Evolutionary conservation across 2,113 vertebrate genomes (phyloP).

Genomic region (Orycteropus afer): DNA sequence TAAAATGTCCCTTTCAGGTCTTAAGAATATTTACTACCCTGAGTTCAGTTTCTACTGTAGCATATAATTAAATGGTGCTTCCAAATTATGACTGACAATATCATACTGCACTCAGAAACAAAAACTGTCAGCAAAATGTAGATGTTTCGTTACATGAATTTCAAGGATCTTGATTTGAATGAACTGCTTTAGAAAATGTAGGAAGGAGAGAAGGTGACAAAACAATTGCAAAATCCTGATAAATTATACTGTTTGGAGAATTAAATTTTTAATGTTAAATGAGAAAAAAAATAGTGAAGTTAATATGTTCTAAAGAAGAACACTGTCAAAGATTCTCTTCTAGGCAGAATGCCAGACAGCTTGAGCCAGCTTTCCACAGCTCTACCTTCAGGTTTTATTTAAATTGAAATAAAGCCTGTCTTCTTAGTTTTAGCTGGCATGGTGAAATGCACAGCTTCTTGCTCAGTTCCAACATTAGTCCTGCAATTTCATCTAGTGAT

Average conservation of each 20-base stretch:
- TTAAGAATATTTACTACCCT: slow-evolving; percentile 69
- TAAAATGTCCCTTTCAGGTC: slow-evolving; percentile 52
- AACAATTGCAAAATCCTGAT: slow-evolving; percentile 77
- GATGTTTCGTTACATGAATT: slow-evolving; percentile 70
- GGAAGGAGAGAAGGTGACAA: slow-evolving; percentile 69
- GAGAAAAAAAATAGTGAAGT: slow-evolving; percentile 69
- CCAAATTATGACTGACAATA: slow-evolving; percentile 71
- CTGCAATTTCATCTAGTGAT: slow-evolving; percentile 72
- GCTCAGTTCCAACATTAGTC: slow-evolving; percentile 71
- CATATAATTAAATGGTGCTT: slow-evolving; percentile 65
- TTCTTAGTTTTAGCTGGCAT: slow-evolving; percentile 79
- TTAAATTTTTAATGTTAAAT: slow-evolving; percentile 81
- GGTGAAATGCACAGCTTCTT: slow-evolving; percentile 76
- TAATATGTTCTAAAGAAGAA: slow-evolving; percentile 77
- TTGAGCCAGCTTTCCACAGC: slow-evolving; percentile 76
- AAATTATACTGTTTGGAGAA: slow-evolving; percentile 76
- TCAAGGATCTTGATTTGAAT: slow-evolving; percentile 79
- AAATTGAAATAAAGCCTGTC: slow-evolving; percentile 86
- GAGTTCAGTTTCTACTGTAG: slow-evolving; percentile 51
- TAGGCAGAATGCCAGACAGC: slow-evolving; percentile 82
- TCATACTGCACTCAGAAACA: slow-evolving; percentile 74
- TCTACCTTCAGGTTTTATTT: slow-evolving; percentile 84
- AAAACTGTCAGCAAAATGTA: slow-evolving; percentile 77
- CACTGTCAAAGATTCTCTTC: slow-evolving; percentile 77
- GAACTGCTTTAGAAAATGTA: slow-evolving; percentile 72